A percentile compares a stretch with the other conserved stretches of the same genome.
phyloP scores from a whole-genome alignment of 2,797 vertebrate genomes.

The Galagoides demidoff region DNA sequence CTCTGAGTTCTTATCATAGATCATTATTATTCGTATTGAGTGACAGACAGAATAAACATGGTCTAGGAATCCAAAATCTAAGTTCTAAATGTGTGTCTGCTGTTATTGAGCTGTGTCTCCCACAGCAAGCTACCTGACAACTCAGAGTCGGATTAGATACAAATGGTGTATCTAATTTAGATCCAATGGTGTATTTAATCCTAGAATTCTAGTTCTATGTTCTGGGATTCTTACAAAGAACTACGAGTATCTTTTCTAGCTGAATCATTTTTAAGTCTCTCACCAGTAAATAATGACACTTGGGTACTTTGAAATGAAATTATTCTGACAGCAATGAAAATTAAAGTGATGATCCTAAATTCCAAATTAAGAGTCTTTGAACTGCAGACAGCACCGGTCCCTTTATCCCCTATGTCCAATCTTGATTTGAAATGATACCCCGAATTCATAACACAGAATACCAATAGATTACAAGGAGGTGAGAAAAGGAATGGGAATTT shows the following conservation, averaged over 20 bases:
- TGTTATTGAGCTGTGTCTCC: neutral
- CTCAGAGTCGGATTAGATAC: neutral
- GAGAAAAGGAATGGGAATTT: neutral
- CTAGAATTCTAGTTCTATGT: neutral
- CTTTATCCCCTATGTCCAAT: neutral
- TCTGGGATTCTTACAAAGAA: constrained; percentile 20
- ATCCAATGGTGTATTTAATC: too few species aligned
- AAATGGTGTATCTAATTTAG: neutral
- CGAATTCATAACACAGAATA: neutral
- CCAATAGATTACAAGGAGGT: neutral
- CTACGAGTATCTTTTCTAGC: neutral
- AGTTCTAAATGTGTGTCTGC: neutral
- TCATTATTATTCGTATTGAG: neutral
- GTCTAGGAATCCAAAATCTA: neutral
- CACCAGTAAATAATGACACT: neutral
- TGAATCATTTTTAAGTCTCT: neutral
- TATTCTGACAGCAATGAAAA: constrained; percentile 4
- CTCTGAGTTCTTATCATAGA: neutral
- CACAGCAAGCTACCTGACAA: neutral
- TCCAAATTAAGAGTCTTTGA: neutral
- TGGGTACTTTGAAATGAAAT: neutral
- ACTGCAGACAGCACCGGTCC: neutral
- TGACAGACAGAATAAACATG: neutral
- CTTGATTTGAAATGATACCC: neutral
- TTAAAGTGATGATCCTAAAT: neutral